phyloP scores from a whole-genome alignment of 2,113 vertebrate species.

The Platycercus adscitus region DNA sequence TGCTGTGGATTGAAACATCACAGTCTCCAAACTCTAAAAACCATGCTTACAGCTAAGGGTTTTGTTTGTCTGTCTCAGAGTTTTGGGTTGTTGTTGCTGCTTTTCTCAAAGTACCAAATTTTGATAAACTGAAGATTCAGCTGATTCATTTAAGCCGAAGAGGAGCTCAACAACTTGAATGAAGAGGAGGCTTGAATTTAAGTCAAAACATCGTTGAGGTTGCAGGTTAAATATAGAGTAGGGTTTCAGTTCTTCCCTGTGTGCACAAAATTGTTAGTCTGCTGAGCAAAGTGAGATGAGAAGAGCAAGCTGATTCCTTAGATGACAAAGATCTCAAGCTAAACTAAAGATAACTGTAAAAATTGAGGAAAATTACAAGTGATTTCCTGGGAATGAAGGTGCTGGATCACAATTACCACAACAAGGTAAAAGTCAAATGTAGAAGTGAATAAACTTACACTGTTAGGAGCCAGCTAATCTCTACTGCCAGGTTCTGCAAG shows the following conservation, averaged over 20 bases:
- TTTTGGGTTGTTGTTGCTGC: neutral
- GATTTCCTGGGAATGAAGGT: neutral
- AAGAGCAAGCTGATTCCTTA: neutral
- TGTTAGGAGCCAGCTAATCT: neutral
- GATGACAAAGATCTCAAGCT: neutral
- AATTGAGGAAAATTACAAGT: neutral
- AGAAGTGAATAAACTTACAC: neutral
- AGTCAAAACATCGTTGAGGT: neutral
- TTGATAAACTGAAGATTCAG: neutral
- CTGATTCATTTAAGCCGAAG: neutral
- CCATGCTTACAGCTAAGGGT: fast-evolving
- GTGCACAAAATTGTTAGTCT: neutral
- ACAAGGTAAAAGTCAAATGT: neutral
- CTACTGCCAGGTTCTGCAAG: neutral
- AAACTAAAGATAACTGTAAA: neutral
- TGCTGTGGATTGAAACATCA: neutral
- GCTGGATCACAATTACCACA: neutral
- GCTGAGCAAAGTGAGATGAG: neutral
- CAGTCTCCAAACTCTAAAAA: neutral
- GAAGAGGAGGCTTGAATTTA: neutral
- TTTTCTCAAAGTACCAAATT: neutral
- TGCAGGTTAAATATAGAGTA: neutral
- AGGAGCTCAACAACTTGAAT: neutral
- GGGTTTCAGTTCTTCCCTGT: neutral
- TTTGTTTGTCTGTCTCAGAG: neutral